Evolutionary conservation across 2,797 vertebrate genomes (phyloP).

Genomic region (Cottoperca gobio): DNA sequence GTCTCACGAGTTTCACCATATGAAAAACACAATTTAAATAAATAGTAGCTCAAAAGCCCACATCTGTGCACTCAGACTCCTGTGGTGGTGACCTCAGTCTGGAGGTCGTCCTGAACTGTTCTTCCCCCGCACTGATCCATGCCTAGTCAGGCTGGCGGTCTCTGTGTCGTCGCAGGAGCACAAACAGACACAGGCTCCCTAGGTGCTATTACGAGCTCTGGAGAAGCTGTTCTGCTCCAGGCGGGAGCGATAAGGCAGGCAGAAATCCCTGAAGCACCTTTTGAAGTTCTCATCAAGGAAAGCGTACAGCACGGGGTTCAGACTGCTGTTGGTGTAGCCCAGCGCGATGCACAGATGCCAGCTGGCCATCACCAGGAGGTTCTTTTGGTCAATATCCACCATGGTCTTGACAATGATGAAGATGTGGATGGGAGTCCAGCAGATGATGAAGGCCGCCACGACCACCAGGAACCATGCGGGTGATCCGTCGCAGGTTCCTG

Average conservation of each 20-base stretch:
- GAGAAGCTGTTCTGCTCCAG: conserved; percentile 89
- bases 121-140: conserved; percentile 65
- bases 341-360: conserved; percentile 97
- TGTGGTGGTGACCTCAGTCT: conserved; percentile 86
- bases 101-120: conserved; percentile 77
- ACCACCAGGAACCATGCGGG: conserved; percentile 97
- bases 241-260: conserved; percentile 87
- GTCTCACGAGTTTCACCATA: conserved; percentile 13
- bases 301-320: conserved; percentile 96
- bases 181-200: conserved; percentile 89
- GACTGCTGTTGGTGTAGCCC: conserved; percentile 98
- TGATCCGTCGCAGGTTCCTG: conserved; percentile 93
- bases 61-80: conserved; percentile 80
- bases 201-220: conserved; percentile 80
- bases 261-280: conserved; percentile 95
- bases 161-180: conserved; percentile 74
- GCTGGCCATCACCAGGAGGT: conserved; percentile 89
- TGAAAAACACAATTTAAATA: conserved; percentile 19
- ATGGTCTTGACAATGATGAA: conserved; percentile 95
- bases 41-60: background rate
- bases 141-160: conserved; percentile 88
- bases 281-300: conserved; percentile 99
- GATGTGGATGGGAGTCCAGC: conserved; percentile 98
- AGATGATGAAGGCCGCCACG: conserved; percentile 96
- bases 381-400: conserved; percentile 89